These are phyloP conservation scores for Chaetophractus vellerosus DNA, from an alignment of 2,797 vertebrate genomes.

Conservation along the genomic window DNA sequence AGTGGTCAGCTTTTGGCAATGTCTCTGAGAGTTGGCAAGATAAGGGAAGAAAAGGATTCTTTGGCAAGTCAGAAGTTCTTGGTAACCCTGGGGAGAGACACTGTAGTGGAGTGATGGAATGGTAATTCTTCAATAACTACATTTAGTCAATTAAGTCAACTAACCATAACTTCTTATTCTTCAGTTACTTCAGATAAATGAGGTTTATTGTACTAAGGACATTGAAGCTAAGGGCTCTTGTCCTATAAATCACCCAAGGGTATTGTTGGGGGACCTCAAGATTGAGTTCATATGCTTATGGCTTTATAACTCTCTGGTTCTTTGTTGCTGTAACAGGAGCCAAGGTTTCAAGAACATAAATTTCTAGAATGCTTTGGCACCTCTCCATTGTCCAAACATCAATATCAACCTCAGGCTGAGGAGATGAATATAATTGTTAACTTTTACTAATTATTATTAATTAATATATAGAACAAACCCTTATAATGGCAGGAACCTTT, in stretches of 20 bases:
- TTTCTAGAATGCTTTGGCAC: neutral
- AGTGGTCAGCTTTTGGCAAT: neutral
- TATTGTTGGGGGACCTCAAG: neutral
- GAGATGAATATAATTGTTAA: neutral
- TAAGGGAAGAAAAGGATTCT: neutral
- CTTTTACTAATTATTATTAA: constrained; percentile 20
- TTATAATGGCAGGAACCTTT: neutral
- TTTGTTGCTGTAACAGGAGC: neutral
- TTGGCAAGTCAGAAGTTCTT: constrained; percentile 30
- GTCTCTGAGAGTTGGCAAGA: neutral
- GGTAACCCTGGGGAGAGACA: neutral
- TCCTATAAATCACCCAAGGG: neutral
- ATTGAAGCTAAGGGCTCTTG: neutral
- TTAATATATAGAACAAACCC: neutral
- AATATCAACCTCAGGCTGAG: neutral
- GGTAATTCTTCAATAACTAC: neutral
- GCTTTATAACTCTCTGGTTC: neutral
- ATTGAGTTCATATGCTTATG: neutral
- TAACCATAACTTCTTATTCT: neutral
- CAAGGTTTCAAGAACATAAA: constrained; percentile 20
- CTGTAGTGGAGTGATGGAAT: neutral
- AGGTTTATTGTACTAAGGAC: neutral
- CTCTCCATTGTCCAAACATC: constrained; percentile 17
- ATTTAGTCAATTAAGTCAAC: constrained; percentile 26
- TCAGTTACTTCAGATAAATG: constrained; percentile 7